Percentiles rank a stretch among this genome's conserved stretches.
phyloP scores from a whole-genome alignment of 2,888 invertebrate species.

The Hoplodrina ambigua region DNA sequence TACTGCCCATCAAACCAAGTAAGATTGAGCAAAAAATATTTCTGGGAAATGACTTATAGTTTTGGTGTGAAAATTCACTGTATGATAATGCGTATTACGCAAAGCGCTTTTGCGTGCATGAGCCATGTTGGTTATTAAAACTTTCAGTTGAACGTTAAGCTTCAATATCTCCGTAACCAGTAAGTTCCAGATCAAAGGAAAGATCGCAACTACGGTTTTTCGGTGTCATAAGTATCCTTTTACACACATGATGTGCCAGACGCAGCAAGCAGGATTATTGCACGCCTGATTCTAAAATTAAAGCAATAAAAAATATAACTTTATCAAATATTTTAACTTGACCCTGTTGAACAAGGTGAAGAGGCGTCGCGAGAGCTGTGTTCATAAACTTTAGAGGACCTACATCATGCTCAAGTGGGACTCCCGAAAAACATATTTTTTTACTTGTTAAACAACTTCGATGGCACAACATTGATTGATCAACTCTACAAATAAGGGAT shows the following conservation, averaged over 20 bases:
- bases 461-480: slow-evolving; percentile 42
- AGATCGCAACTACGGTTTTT: no score
- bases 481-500: slow-evolving; percentile 43
- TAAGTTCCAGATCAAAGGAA: no score
- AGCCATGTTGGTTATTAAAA: no score
- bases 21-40: no score
- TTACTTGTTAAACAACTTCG: slow-evolving; percentile 19
- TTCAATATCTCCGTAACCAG: no score
- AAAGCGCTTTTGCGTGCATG: no score
- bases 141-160: no score
- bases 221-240: no score
- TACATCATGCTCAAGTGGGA: slow-evolving; percentile 1
- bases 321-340: slow-evolving; percentile 4
- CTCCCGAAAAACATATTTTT: slow-evolving; percentile 6
- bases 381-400: slow-evolving; percentile 9
- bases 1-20: no score
- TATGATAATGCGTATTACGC: no score
- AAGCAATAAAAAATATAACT: slow-evolving; percentile 2
- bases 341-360: slow-evolving; percentile 19
- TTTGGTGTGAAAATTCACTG: no score
- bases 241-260: background rate
- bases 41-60: no score
- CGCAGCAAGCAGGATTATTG: background rate
- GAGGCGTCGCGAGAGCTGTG: slow-evolving; percentile 1
- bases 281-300: background rate